phyloP scores from a whole-genome alignment of 1,140 invertebrate species.

The Drosophila ambigua region DNA sequence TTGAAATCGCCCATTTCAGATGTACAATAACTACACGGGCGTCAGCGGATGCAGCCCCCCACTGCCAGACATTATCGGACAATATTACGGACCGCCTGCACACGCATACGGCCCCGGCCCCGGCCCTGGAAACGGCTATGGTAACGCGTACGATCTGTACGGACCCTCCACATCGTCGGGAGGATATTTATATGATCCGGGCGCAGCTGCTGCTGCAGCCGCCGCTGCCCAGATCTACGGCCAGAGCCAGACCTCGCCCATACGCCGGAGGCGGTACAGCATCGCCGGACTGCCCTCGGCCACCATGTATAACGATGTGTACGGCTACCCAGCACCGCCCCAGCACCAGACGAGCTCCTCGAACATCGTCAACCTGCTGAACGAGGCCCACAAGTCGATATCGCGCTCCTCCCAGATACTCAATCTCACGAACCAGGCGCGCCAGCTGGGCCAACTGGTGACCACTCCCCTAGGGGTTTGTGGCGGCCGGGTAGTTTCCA shows the following conservation, averaged over 20 bases:
- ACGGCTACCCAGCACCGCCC: slow-evolving; percentile 73
- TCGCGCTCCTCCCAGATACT: slow-evolving; percentile 82
- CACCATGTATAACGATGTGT: slow-evolving; percentile 80
- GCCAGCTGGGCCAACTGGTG: slow-evolving; percentile 67
- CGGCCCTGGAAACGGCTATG: slow-evolving; percentile 41
- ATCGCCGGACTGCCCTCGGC: slow-evolving; percentile 82
- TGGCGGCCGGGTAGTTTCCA: slow-evolving; percentile 73
- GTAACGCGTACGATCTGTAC: slow-evolving; percentile 64
- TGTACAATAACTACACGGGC: slow-evolving; percentile 82
- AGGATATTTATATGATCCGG: slow-evolving; percentile 50
- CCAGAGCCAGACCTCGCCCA: slow-evolving; percentile 68
- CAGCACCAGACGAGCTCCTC: slow-evolving; percentile 80
- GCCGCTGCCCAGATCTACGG: slow-evolving; percentile 54
- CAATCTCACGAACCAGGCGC: slow-evolving; percentile 75
- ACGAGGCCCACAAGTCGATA: slow-evolving; percentile 83
- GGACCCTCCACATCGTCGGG: slow-evolving; percentile 53
- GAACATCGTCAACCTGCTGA: slow-evolving; percentile 81
- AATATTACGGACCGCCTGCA: slow-evolving; percentile 67
- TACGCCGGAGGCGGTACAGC: slow-evolving; percentile 80
- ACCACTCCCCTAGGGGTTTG: slow-evolving; percentile 41
- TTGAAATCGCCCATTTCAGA: slow-evolving; percentile 84
- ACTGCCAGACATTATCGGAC: slow-evolving; percentile 82
- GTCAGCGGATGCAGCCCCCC: slow-evolving; percentile 78
- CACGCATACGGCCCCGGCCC: slow-evolving; percentile 16
- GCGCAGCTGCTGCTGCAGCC: slow-evolving; percentile 48